These are phyloP conservation scores for Bombus pyrosoma DNA, from an alignment of 1,140 invertebrate genomes.

Conservation along the genomic window DNA sequence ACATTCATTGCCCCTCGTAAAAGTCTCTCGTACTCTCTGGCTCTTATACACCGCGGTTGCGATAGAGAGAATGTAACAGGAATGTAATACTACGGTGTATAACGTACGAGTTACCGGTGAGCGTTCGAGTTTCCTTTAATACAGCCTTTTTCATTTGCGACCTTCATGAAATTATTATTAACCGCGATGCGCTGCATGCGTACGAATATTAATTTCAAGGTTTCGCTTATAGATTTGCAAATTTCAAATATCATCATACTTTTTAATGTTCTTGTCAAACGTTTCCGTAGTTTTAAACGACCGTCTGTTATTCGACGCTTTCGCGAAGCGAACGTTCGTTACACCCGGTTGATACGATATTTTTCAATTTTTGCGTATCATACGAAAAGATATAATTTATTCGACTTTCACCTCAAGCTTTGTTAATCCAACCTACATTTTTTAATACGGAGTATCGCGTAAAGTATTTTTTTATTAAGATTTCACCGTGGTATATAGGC, in stretches of 20 bases:
- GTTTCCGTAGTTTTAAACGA: not conserved
- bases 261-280: not conserved
- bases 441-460: not conserved
- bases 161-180: not conserved
- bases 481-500: not conserved
- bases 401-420: constrained; percentile 2
- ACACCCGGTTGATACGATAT: not conserved
- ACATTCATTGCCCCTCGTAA: constrained; percentile 67
- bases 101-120: not conserved
- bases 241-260: not conserved
- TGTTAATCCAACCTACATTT: not conserved
- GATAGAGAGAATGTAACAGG: constrained; percentile 54
- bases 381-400: not conserved
- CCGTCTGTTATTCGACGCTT: not conserved
- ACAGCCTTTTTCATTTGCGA: not conserved
- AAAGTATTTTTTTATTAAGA: not conserved
- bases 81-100: constrained; percentile 50
- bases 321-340: not conserved
- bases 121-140: constrained; percentile 34
- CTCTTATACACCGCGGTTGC: constrained; percentile 14
- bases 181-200: too few species aligned
- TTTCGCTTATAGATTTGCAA: not conserved
- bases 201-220: not conserved
- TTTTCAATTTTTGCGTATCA: not conserved
- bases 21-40: constrained; percentile 33